Percentiles rank a stretch among this genome's conserved stretches.
Evolutionary conservation across 2,113 vertebrate genomes (phyloP).

Genomic region (Hyla sarda): DNA sequence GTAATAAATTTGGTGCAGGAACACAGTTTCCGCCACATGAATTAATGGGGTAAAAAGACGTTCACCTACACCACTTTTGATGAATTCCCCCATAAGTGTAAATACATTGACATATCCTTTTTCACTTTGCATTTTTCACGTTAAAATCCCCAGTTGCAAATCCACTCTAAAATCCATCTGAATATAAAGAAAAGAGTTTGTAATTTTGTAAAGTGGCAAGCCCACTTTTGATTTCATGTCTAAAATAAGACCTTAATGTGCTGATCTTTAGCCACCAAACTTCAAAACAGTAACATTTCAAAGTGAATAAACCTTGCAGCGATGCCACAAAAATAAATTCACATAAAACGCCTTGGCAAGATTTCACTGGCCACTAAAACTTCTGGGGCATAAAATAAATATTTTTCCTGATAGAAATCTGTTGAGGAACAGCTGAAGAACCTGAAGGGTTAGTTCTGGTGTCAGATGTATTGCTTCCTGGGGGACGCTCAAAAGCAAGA

Average conservation of each 20-base stretch:
- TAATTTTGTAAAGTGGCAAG: too few relatives aligned
- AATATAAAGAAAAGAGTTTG: too few relatives aligned
- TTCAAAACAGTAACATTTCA: background rate
- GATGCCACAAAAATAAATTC: background rate
- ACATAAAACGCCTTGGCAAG: background rate
- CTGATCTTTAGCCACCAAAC: background rate
- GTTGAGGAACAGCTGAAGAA: background rate
- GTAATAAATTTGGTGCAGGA: too few relatives aligned
- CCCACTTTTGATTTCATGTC: background rate
- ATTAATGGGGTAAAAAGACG: too few relatives aligned
- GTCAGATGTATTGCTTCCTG: background rate
- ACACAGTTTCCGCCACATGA: too few relatives aligned
- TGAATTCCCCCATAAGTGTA: too few relatives aligned
- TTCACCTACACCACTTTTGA: too few relatives aligned
- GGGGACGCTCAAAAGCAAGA: background rate
- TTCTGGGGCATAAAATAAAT: constrained; percentile 30
- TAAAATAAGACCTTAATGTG: background rate
- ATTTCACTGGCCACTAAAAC: background rate
- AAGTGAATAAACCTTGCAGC: background rate
- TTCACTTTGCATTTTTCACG: too few relatives aligned
- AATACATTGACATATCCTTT: too few relatives aligned
- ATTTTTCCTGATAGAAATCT: background rate
- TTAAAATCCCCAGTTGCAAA: too few relatives aligned
- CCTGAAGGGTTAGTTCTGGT: background rate
- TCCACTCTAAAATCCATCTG: too few relatives aligned